Percentiles rank a stretch among this genome's conserved stretches.
phyloP scores from a whole-genome alignment of 2,113 vertebrate genomes.

The Panthera uncia region DNA sequence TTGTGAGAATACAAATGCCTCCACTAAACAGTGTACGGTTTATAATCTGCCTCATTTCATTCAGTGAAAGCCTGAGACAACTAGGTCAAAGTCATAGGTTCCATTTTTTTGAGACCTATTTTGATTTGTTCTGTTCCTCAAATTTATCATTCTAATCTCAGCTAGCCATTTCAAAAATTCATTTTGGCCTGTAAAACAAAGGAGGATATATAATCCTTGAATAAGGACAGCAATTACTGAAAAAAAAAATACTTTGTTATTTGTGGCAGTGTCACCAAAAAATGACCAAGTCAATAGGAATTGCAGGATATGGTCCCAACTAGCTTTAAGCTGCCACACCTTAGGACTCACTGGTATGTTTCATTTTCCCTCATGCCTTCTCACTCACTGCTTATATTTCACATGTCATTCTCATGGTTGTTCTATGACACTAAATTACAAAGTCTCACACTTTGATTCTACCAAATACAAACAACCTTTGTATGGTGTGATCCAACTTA shows the following conservation, averaged over 20 bases:
- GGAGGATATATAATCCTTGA: background rate
- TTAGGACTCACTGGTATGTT: background rate
- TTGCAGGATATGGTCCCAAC: background rate
- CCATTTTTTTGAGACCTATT: background rate
- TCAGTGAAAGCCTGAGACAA: background rate
- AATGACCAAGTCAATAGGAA: background rate
- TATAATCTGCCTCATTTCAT: background rate
- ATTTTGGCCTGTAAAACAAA: background rate
- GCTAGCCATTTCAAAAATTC: background rate
- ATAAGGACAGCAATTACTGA: background rate
- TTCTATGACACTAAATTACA: background rate
- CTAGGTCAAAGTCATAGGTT: background rate
- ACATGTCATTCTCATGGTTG: background rate
- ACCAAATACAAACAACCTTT: background rate
- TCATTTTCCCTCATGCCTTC: background rate
- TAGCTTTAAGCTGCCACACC: background rate
- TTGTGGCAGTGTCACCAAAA: background rate
- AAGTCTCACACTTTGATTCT: conserved; percentile 42
- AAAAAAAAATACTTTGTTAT: background rate
- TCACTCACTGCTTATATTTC: background rate
- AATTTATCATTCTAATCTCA: conserved; percentile 1
- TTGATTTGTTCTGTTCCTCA: conserved; percentile 25
- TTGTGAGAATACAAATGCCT: background rate
- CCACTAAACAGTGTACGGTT: background rate
- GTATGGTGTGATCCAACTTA: background rate